These are phyloP conservation scores for Smittia aterrima DNA, from an alignment of 2,888 invertebrate species.

Conservation along the genomic window DNA sequence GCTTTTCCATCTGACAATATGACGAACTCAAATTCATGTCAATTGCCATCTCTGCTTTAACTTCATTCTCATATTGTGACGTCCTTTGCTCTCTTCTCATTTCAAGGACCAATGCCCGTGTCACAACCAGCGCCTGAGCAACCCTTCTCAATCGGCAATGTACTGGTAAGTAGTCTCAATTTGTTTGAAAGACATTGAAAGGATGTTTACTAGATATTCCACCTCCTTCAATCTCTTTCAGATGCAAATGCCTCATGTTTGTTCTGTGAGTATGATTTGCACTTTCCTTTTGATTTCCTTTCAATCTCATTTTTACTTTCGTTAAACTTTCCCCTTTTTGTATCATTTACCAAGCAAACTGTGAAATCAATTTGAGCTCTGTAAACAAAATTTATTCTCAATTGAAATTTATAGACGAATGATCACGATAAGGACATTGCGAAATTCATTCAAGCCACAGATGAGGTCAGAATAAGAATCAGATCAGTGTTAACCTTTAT, in stretches of 20 bases:
- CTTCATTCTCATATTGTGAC: not conserved
- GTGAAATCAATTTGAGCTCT: not conserved
- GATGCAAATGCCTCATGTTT: conserved; percentile 86
- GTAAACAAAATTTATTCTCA: conserved; percentile 46
- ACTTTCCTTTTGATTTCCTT: not conserved
- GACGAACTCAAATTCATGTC: too few species aligned
- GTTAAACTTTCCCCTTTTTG: too few species aligned
- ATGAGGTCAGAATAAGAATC: conserved; percentile 51
- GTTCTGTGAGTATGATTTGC: conserved; percentile 57
- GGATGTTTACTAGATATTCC: too few species aligned
- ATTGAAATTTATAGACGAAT: conserved; percentile 48
- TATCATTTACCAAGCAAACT: not conserved
- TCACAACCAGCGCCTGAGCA: conserved; percentile 65
- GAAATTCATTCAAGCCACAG: conserved; percentile 56
- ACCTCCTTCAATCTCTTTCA: not conserved
- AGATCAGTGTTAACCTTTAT: conserved; percentile 43
- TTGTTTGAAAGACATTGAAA: too few species aligned
- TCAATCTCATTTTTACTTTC: too few species aligned
- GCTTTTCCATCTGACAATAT: too few species aligned
- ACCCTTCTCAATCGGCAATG: conserved; percentile 69
- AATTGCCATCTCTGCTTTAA: not conserved
- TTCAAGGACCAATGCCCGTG: conserved; percentile 54
- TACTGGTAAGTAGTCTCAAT: conserved; percentile 59
- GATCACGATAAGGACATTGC: conserved; percentile 54
- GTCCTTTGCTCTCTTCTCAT: not conserved